Base-by-base conservation (phyloP, 2,113 vertebrate species). In the Salvelinus namaycush region DNA sequence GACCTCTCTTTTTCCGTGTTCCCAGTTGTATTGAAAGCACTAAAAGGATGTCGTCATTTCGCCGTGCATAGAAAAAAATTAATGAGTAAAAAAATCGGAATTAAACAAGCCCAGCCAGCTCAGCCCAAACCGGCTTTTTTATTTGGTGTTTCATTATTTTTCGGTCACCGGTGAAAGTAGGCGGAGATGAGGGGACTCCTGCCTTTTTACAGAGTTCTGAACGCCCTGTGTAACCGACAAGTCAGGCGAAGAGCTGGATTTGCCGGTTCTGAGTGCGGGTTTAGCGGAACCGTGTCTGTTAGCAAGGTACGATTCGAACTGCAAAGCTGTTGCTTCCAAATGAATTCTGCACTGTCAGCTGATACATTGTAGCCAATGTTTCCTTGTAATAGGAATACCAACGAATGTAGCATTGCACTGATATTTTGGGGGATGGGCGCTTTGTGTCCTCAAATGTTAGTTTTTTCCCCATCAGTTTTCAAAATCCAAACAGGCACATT, bases 201-300 rank as follows among this genome's bases (percentile, higher is more conserved):
- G 77, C 1, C 77, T 22, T 68, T 88, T 69, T 85, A 44, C 89
- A 87, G 91, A 83, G 86, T 80, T 77, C 73, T 89, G 26, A 26
- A 16, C 85, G 60, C 77, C 83, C 80, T 88, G 66, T 86, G 81
- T 80, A 83, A 80, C 87, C 84, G 85, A 68, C 88, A 68, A 80
- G 79, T 79, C 81, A 75, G 81, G 73, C 89, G 83, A 31, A 88
- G 79, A 80, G 51, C 89, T 57, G 80, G 75, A 76, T 31, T 65
- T 76, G 80, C 87, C 76, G 86, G 84, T 82, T 86, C 87, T 85
- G 83, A 85, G 81, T 88, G 87, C 89, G 87, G 88, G 77, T 85
- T 91, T 86, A 87, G 87, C 85, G 91, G 90, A 89, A 89, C 85
- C 82, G 87, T 75, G 81, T 87, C 88, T 27, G 71, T 70, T 18